These are phyloP conservation scores for Hemiprocne comata DNA, from an alignment of 2,113 vertebrate species.

Conservation along the genomic window DNA sequence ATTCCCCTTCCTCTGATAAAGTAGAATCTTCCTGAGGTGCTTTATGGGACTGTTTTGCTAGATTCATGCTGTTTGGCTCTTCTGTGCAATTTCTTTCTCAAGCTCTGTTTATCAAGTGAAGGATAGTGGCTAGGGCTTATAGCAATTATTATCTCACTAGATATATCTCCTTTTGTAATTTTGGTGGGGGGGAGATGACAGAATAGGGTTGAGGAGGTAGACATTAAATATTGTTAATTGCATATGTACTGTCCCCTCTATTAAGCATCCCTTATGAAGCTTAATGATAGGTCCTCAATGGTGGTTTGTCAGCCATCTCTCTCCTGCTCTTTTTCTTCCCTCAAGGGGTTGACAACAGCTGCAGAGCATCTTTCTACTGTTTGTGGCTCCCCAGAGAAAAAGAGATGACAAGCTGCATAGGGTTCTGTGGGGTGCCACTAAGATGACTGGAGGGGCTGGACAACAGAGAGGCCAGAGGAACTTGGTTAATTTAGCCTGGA, in stretches of 20 bases:
- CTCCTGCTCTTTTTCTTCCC: background rate
- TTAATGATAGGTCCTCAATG: background rate
- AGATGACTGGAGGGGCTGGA: background rate
- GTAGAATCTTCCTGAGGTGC: background rate
- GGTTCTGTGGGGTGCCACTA: background rate
- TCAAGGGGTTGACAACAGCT: background rate
- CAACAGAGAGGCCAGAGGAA: background rate
- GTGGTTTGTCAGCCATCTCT: background rate
- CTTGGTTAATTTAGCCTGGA: background rate
- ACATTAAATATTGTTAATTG: background rate
- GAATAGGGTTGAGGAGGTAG: background rate
- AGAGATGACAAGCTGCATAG: background rate
- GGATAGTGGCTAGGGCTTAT: background rate
- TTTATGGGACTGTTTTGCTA: background rate
- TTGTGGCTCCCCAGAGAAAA: background rate
- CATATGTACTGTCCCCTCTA: background rate
- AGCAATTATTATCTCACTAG: background rate
- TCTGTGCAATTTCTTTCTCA: background rate
- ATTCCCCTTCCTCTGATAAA: background rate
- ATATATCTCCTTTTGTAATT: background rate
- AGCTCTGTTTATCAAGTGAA: background rate
- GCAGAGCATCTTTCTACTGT: background rate
- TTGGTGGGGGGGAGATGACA: accelerated
- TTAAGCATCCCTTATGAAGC: background rate
- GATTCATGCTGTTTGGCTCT: background rate